These are phyloP conservation scores for Acholoe squamosa DNA, from an alignment of 2,888 invertebrate species.

Conservation along the genomic window DNA sequence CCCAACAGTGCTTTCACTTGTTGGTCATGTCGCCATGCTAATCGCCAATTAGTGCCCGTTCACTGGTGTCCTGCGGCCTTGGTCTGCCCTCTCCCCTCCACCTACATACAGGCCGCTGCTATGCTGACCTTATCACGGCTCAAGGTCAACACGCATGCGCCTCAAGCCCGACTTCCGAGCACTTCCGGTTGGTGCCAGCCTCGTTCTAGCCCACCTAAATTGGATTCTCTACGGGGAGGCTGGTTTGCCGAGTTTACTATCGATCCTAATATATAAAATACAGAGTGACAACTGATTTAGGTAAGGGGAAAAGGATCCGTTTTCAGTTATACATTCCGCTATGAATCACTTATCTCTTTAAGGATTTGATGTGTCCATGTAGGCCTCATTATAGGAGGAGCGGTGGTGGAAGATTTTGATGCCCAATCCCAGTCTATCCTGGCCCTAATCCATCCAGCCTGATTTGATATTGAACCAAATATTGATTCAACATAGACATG, in stretches of 20 bases:
- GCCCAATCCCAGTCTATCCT: too few species aligned
- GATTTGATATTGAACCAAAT: too few species aligned
- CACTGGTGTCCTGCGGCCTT: background rate
- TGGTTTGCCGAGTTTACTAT: background rate
- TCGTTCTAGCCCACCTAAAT: background rate
- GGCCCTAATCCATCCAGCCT: too few species aligned
- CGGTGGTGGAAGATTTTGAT: too few species aligned
- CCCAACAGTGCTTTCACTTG: background rate
- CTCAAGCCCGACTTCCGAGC: background rate
- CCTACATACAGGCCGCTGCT: background rate
- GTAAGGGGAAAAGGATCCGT: background rate
- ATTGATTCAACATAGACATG: too few species aligned
- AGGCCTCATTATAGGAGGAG: too few species aligned
- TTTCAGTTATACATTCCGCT: background rate
- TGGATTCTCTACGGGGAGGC: background rate
- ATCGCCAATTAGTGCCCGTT: background rate
- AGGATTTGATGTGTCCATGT: too few species aligned
- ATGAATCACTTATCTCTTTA: too few species aligned
- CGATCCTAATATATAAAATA: background rate
- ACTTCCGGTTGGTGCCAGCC: conserved; percentile 7
- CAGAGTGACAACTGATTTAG: background rate
- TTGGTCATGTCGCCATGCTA: conserved; percentile 21
- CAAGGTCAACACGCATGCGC: background rate
- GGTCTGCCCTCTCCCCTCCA: background rate
- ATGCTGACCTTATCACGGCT: conserved; percentile 11